Evolutionary conservation across 2,797 vertebrate genomes (phyloP).

Genomic region (Poecilia wingei): DNA sequence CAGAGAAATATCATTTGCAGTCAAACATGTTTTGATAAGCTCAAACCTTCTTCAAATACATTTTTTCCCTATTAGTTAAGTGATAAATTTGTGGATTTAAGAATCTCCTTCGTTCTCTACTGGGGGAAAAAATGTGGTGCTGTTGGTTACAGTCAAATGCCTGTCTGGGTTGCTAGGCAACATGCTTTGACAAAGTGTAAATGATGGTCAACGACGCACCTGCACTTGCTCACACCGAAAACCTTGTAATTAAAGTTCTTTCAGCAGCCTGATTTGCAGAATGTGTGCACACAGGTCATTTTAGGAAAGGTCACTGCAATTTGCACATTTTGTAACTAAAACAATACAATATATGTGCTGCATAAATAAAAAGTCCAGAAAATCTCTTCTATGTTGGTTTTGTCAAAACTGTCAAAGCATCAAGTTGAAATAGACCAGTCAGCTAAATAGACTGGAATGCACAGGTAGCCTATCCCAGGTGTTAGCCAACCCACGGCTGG

Average conservation of each 20-base stretch:
- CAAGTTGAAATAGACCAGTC: neutral
- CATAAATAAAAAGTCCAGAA: neutral
- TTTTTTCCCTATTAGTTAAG: slow-evolving; percentile 5
- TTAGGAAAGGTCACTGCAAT: too few relatives aligned
- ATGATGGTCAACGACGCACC: slow-evolving; percentile 10
- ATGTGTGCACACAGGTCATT: neutral
- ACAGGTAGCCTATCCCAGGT: neutral
- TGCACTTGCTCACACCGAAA: slow-evolving; percentile 5
- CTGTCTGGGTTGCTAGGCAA: slow-evolving; percentile 48
- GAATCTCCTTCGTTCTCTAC: neutral
- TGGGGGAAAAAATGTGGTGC: neutral
- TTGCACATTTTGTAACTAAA: neutral
- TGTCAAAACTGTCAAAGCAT: neutral
- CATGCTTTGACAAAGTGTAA: slow-evolving; percentile 29
- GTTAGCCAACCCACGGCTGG: neutral
- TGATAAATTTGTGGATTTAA: neutral
- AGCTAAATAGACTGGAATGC: neutral
- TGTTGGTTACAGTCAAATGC: slow-evolving; percentile 7
- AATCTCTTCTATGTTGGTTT: neutral
- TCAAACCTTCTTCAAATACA: neutral
- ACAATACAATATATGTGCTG: neutral
- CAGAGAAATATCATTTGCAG: neutral
- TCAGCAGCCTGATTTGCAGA: slow-evolving; percentile 2
- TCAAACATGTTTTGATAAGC: neutral
- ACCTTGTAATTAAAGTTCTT: slow-evolving; percentile 8